A percentile compares a stretch with the other conserved stretches of the same genome.
Conservation (phyloP, 2,113 vertebrate genomes). For the Trematomus loennbergii region DNA sequence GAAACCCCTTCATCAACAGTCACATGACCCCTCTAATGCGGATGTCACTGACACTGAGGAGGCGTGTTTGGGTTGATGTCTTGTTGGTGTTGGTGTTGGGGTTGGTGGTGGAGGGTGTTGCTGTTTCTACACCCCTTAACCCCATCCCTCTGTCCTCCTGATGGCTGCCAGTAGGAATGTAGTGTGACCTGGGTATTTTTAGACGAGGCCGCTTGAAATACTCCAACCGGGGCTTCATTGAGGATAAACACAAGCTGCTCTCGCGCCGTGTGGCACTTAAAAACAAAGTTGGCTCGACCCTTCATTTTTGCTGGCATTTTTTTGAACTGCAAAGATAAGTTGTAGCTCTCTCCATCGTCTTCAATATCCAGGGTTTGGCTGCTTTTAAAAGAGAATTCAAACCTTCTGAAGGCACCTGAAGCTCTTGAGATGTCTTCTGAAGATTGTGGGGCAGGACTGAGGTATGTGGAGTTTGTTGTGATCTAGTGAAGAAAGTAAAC, state of each 20-base stretch:
- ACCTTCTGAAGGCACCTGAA: constrained; percentile 38
- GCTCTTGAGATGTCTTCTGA: constrained; percentile 76
- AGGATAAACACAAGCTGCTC: constrained; percentile 84
- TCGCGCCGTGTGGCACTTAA: constrained; percentile 80
- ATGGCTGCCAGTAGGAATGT: constrained; percentile 83
- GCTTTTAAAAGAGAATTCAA: neutral
- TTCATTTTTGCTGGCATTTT: neutral
- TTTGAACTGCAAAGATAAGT: neutral
- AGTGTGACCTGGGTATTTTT: constrained; percentile 93
- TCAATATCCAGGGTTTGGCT: neutral
- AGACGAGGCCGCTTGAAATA: constrained; percentile 87
- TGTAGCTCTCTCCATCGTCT: neutral
- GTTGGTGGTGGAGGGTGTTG: constrained; percentile 20
- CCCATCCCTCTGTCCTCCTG: constrained; percentile 53
- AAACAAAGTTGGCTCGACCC: constrained; percentile 23
- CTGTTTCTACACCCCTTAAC: neutral
- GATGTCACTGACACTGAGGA: constrained; percentile 20
- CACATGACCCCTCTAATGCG: neutral
- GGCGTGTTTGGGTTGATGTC: constrained; percentile 16
- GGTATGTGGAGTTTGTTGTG: constrained; percentile 66
- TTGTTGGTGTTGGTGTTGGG: neutral
- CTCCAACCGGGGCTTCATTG: constrained; percentile 84
- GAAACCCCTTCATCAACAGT: neutral
- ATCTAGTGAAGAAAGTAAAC: neutral
- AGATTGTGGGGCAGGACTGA: constrained; percentile 74